Percentiles rank a stretch among this genome's conserved stretches.
Conservation (phyloP, 2,113 vertebrate genomes). For the Puma concolor region DNA sequence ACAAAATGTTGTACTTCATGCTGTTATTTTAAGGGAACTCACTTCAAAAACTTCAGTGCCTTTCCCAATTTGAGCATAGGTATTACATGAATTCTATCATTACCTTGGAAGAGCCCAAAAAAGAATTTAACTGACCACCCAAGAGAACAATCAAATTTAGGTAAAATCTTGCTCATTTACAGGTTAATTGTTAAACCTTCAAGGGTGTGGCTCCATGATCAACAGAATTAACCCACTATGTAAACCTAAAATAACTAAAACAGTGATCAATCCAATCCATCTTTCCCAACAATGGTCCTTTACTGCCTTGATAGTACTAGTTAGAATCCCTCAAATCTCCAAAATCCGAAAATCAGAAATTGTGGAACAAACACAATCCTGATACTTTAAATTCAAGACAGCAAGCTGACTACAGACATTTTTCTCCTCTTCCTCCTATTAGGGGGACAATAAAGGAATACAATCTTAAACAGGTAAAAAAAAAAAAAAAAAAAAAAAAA, state of each 20-base stretch:
- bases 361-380: neutral
- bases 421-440: neutral
- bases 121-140: neutral
- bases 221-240: neutral
- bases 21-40: neutral
- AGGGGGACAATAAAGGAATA: neutral
- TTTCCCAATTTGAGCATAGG: neutral
- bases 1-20: neutral
- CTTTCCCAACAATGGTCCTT: neutral
- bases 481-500: neutral
- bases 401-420: neutral
- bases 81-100: neutral
- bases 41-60: neutral
- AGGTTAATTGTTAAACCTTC: neutral
- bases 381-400: neutral
- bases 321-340: neutral
- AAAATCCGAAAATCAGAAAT: neutral
- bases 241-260: neutral
- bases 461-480: neutral
- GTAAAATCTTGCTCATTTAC: neutral
- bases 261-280: neutral
- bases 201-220: neutral
- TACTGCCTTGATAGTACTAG: neutral
- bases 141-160: neutral
- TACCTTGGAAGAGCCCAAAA: neutral